phyloP scores from a whole-genome alignment of 2,797 vertebrate genomes.

The Rachycentron canadum region DNA sequence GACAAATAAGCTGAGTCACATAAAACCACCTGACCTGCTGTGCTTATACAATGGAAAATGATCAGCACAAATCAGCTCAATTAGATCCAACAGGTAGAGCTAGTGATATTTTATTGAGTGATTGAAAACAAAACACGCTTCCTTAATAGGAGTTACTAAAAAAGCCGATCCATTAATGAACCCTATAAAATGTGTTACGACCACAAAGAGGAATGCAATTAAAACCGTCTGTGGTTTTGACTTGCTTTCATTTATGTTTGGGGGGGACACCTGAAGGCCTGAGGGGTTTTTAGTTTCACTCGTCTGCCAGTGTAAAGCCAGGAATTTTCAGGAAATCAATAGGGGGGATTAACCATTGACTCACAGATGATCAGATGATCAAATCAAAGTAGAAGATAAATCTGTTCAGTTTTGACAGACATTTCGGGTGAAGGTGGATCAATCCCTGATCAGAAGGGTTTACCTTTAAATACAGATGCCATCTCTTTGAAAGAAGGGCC shows the following conservation, averaged over 20 bases:
- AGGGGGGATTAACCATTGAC: slow-evolving; percentile 59
- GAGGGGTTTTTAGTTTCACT: slow-evolving; percentile 50
- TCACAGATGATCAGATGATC: background rate
- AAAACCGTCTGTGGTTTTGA: slow-evolving; percentile 59
- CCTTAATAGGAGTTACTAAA: slow-evolving; percentile 23
- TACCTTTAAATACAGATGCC: background rate
- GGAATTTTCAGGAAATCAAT: slow-evolving; percentile 47
- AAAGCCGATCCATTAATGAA: slow-evolving; percentile 20
- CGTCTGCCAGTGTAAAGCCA: slow-evolving; percentile 37
- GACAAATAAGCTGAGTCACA: background rate
- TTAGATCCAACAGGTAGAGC: background rate
- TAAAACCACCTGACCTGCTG: slow-evolving; percentile 6
- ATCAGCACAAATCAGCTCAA: background rate
- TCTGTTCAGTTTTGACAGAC: background rate
- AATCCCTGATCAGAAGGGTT: background rate
- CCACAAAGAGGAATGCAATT: slow-evolving; percentile 55
- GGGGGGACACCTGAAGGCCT: slow-evolving; percentile 72
- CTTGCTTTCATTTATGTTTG: slow-evolving; percentile 55
- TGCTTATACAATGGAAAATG: background rate
- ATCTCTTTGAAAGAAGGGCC: background rate
- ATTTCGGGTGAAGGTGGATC: background rate
- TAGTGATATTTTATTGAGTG: background rate
- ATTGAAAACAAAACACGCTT: slow-evolving; percentile 17
- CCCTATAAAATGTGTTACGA: slow-evolving; percentile 49
- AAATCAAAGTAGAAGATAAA: slow-evolving; percentile 9